Evolutionary conservation across 2,113 vertebrate genomes (phyloP), one percentile per base, ranked within the genome.

Genomic region (Carassius auratus): DNA sequence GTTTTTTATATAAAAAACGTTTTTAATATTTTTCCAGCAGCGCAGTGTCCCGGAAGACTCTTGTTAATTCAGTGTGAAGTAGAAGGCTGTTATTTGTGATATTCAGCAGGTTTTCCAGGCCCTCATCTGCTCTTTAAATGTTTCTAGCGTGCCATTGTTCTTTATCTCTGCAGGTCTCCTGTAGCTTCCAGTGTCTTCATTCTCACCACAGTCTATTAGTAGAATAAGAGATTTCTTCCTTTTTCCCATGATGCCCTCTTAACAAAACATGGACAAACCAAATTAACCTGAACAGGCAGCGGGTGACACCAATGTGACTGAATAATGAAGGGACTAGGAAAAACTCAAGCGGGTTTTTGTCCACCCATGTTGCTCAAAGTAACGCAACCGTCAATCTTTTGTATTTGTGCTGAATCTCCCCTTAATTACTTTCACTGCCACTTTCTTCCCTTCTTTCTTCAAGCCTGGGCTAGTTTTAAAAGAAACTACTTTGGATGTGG

Each of bases 241-340:
- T 21, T 17, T 45, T 50, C 42, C 73, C 36, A 26, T 45, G 77
- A 64, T 64, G 38, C 17, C 45, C 55, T 30, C 15, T 66, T 79
- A n/a, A 79, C n/a, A 23, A 26, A 76, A 45, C 26, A 55, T 42
- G 33, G 57, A 48, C 33, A 86, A 50, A 76, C 45, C n/a, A 74
- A 48, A 73, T 74, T 8, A 74, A 48, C 38, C 55, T 3, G 33
- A 79, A 74, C 57, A 50, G 42, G 82, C n/a, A 71, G 86, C 48
- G 76, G 84, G 50, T 73, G 42, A 50, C 23, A 36, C 75, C 59
- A 68, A 64, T 57, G 50, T 48, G 13, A 21, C 30, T 42, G 69
- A 78, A 66, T 81, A 89, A 90, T 86, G 74, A 87, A 86, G 66
- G 42, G 50, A 57, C 52, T 78, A 55, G 75, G 76, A 83, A 36